These are phyloP conservation scores for Falco novaeseelandiae DNA, from an alignment of 2,797 vertebrate genomes.

Conservation along the genomic window DNA sequence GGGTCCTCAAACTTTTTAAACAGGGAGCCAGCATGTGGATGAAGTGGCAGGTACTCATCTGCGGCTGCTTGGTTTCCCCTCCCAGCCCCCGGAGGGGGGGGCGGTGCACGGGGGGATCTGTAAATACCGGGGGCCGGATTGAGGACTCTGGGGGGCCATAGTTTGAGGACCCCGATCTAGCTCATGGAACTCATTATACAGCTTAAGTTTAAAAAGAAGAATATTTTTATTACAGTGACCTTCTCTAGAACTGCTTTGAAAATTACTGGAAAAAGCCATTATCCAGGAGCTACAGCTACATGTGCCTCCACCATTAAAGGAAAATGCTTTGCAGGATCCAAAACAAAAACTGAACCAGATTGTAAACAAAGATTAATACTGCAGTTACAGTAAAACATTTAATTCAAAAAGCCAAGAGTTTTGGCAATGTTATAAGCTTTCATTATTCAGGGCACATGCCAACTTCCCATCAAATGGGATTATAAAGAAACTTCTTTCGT, in stretches of 20 bases:
- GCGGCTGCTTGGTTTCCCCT: too few relatives aligned
- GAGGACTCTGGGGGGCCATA: too few relatives aligned
- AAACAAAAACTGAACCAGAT: not conserved
- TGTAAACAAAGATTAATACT: not conserved
- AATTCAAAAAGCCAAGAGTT: not conserved
- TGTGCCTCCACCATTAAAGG: not conserved
- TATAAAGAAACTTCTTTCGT: not conserved
- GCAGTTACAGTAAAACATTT: not conserved
- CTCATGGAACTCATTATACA: not conserved
- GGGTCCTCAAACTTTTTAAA: too few relatives aligned
- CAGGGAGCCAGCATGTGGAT: too few relatives aligned
- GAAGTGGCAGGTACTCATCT: too few relatives aligned
- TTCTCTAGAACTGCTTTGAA: not conserved
- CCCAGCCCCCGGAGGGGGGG: too few relatives aligned
- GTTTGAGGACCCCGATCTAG: not conserved
- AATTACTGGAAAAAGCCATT: not conserved
- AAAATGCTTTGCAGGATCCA: not conserved
- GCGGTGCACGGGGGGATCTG: too few relatives aligned
- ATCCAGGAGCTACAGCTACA: not conserved
- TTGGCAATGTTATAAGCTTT: not conserved
- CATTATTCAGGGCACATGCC: not conserved
- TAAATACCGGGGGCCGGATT: too few relatives aligned
- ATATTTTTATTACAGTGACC: not conserved
- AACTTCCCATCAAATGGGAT: not conserved
- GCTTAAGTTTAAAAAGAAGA: not conserved